Evolutionary conservation across 2,113 vertebrate species (phyloP).

Genomic region (Chaenogobius annularis): DNA sequence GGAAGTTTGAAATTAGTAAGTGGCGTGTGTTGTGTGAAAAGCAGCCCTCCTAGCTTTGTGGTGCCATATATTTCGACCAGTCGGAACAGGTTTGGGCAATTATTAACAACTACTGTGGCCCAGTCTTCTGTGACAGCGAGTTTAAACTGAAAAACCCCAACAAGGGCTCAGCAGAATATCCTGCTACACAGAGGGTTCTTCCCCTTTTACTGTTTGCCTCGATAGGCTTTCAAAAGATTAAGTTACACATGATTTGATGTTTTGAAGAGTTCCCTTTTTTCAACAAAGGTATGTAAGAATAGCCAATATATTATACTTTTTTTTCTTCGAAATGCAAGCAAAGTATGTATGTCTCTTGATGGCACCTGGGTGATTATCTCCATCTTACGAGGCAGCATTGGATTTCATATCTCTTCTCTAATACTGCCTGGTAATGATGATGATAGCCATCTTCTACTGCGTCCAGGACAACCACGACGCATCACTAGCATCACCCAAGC

Average conservation of each 20-base stretch:
- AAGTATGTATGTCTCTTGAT: not conserved
- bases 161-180: constrained; percentile 38
- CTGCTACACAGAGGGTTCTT: constrained; percentile 12
- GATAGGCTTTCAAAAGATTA: not conserved
- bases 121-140: constrained; percentile 63
- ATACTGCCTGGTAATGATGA: constrained; percentile 99
- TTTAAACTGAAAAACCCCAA: constrained; percentile 65
- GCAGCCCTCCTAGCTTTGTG: constrained; percentile 49
- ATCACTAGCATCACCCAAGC: constrained; percentile 1
- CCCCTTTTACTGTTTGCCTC: not conserved
- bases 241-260: not conserved
- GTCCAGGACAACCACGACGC: constrained; percentile 19
- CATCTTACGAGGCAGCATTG: constrained; percentile 99
- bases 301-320: not conserved
- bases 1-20: constrained; percentile 53
- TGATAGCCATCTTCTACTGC: constrained; percentile 79
- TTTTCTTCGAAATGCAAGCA: not conserved
- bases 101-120: constrained; percentile 77
- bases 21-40: constrained; percentile 58
- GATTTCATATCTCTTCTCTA: constrained; percentile 90
- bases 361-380: constrained; percentile 77
- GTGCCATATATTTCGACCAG: constrained; percentile 74
- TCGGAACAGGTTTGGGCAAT: constrained; percentile 80
- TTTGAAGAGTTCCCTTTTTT: constrained; percentile 12
- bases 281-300: constrained; percentile 5